Percentiles rank a stretch among this genome's conserved stretches.
phyloP scores from a whole-genome alignment of 2,113 vertebrate species.

The Bujurquina vittata region DNA sequence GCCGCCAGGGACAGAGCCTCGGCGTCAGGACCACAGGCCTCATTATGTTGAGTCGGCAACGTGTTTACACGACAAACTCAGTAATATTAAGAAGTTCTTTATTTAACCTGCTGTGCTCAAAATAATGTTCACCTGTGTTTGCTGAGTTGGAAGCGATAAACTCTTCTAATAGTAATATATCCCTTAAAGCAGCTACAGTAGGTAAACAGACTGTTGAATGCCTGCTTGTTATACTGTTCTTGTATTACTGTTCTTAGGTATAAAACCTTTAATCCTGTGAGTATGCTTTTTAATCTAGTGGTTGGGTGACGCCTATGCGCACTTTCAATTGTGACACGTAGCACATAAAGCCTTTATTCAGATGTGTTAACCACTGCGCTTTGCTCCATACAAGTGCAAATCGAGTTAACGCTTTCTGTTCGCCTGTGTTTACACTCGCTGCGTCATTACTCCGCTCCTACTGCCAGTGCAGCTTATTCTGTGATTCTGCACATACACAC shows the following conservation, averaged over 20 bases:
- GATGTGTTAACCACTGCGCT: constrained; percentile 74
- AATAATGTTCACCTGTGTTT: constrained; percentile 5
- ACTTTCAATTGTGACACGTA: constrained; percentile 67
- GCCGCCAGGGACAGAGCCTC: constrained; percentile 37
- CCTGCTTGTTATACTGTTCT: constrained; percentile 32
- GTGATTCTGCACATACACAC: constrained; percentile 47
- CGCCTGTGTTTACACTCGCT: constrained; percentile 68
- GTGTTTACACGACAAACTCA: constrained; percentile 66
- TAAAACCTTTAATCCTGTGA: constrained; percentile 71
- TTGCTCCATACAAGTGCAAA: constrained; percentile 81
- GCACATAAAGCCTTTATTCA: constrained; percentile 74
- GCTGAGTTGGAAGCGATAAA: constrained; percentile 1
- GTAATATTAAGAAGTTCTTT: constrained; percentile 56
- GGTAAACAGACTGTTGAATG: constrained; percentile 41
- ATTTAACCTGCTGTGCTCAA: constrained; percentile 23
- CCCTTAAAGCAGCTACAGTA: constrained; percentile 44
- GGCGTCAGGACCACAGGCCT: constrained; percentile 64
- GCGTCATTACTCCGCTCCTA: constrained; percentile 60
- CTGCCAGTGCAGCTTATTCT: constrained; percentile 44
- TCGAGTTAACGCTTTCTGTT: constrained; percentile 77
- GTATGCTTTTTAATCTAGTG: constrained; percentile 71
- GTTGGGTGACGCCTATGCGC: constrained; percentile 67
- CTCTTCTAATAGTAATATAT: background rate
- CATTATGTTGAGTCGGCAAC: constrained; percentile 52
- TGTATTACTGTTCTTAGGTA: constrained; percentile 48